A percentile compares a stretch with the other conserved stretches of the same genome.
Conservation (phyloP, 2,888 invertebrate species). For the Pasiphila rectangulata region DNA sequence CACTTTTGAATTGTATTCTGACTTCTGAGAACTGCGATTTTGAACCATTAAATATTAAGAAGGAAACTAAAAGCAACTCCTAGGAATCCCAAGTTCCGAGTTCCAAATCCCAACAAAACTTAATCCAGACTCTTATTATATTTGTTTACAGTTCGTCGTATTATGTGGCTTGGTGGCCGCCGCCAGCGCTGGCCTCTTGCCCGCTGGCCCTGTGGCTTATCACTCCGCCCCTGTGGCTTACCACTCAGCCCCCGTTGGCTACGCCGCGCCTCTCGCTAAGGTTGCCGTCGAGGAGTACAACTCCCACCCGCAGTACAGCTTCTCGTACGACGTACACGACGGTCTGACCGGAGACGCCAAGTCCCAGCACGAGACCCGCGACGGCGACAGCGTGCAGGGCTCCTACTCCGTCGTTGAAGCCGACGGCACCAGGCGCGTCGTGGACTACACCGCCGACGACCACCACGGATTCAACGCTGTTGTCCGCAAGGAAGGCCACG, state of each 20-base stretch:
- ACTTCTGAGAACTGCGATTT: no score
- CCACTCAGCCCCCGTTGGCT: slow-evolving; percentile 41
- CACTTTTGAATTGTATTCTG: background rate
- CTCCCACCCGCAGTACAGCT: slow-evolving; percentile 59
- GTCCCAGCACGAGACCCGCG: slow-evolving; percentile 69
- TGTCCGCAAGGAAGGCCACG: slow-evolving; percentile 65
- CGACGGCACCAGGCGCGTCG: slow-evolving; percentile 72
- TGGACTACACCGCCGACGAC: slow-evolving; percentile 73
- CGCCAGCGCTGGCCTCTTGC: slow-evolving; percentile 34
- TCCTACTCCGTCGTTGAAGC: slow-evolving; percentile 73
- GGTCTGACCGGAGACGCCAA: slow-evolving; percentile 67
- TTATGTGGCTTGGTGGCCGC: slow-evolving; percentile 36
- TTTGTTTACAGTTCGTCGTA: slow-evolving; percentile 33
- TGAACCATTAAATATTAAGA: no score
- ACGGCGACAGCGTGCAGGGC: slow-evolving; percentile 72
- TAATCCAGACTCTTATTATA: background rate
- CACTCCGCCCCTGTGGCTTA: slow-evolving; percentile 44
- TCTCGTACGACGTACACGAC: slow-evolving; percentile 69
- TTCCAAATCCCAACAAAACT: background rate
- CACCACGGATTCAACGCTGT: slow-evolving; percentile 76
- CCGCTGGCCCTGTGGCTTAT: slow-evolving; percentile 39
- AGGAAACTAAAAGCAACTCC: no score
- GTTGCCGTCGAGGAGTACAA: slow-evolving; percentile 47
- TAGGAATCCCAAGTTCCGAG: no score
- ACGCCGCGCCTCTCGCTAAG: slow-evolving; percentile 35